phyloP scores from a whole-genome alignment of 2,113 vertebrate genomes.

The Garra rufa region DNA sequence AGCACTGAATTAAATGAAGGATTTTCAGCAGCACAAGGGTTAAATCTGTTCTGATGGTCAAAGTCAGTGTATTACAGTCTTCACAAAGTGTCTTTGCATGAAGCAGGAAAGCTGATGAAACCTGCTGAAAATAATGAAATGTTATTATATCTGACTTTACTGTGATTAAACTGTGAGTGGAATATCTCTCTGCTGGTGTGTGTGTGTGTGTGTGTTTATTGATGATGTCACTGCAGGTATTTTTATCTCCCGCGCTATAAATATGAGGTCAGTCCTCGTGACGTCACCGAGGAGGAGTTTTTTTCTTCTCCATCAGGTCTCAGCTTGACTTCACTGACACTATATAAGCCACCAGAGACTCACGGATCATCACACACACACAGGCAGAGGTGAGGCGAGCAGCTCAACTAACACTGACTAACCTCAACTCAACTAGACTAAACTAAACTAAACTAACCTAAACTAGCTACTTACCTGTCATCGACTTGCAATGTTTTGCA shows the following conservation, averaged over 20 bases:
- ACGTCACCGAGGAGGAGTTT: background rate
- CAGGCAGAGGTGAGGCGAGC: background rate
- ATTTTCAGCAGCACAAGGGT: no score
- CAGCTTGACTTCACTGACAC: constrained; percentile 48
- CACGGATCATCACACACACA: constrained; percentile 54
- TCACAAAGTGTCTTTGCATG: background rate
- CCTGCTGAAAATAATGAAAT: background rate
- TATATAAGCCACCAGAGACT: constrained; percentile 75
- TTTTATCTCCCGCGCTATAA: background rate
- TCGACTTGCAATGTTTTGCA: background rate
- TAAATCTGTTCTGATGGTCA: no score
- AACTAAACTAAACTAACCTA: background rate
- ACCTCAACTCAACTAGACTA: background rate
- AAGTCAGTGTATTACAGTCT: no score
- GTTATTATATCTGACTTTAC: background rate
- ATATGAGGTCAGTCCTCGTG: background rate
- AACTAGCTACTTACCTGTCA: background rate
- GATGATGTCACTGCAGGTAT: constrained; percentile 7
- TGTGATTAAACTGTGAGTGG: background rate
- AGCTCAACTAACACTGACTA: background rate
- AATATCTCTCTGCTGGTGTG: background rate
- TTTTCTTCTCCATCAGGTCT: background rate
- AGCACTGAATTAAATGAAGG: no score
- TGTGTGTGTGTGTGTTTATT: background rate
- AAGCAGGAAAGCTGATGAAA: background rate